Evolutionary conservation across 2,113 vertebrate species (phyloP).

Genomic region (Acanthochromis polyacanthus): DNA sequence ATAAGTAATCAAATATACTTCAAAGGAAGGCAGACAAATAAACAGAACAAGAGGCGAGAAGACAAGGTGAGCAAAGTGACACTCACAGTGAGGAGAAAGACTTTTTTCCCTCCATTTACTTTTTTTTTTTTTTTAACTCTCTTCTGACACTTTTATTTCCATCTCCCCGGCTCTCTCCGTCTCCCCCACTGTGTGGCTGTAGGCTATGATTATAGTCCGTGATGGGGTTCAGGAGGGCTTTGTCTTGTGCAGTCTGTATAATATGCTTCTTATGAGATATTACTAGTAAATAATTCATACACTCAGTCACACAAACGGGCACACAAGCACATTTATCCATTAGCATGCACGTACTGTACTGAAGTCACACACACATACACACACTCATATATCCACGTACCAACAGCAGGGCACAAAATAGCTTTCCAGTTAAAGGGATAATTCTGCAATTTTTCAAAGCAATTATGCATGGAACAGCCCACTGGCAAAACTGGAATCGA

Average conservation of each 20-base stretch:
- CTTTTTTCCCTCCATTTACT: conserved; percentile 2
- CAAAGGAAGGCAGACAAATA: not conserved
- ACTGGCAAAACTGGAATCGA: conserved; percentile 42
- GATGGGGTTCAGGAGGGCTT: conserved; percentile 67
- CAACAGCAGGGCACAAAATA: conserved; percentile 12
- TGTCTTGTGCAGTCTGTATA: conserved; percentile 70
- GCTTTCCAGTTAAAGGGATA: conserved; percentile 63
- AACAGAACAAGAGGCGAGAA: conserved; percentile 5
- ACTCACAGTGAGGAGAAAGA: not conserved
- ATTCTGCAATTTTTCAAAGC: conserved; percentile 54
- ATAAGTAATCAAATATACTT: not conserved
- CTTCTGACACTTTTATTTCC: conserved; percentile 53
- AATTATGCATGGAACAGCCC: conserved; percentile 54
- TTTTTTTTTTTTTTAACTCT: conserved; percentile 31
- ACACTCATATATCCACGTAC: not conserved
- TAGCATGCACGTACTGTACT: conserved; percentile 29
- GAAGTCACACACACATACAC: not conserved
- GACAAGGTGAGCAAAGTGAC: conserved; percentile 8
- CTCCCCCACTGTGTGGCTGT: conserved; percentile 32
- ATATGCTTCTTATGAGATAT: conserved; percentile 72
- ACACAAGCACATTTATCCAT: conserved; percentile 42
- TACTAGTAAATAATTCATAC: conserved; percentile 78
- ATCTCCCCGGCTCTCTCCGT: conserved; percentile 3
- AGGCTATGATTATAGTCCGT: conserved; percentile 68
- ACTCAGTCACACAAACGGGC: conserved; percentile 54